Base-by-base conservation (phyloP, 2,797 vertebrate species). In the Pseudochromis fuscus region DNA sequence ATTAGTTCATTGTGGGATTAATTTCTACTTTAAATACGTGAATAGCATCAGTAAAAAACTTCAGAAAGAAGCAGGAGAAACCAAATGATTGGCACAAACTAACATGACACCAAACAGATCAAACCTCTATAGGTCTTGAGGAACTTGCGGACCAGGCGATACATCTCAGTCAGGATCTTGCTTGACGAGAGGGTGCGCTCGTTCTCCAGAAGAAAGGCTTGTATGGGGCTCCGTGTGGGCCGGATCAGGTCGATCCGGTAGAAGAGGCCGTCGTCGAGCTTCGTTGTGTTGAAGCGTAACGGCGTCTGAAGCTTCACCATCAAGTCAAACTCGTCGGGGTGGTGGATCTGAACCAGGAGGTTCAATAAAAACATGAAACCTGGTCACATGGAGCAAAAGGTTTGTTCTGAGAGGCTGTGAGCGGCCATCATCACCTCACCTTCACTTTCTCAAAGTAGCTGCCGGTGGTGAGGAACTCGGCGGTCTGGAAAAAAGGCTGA, bases 391-490 rank as follows among this genome's bases (percentile, higher is more conserved):
- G 2, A 1, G 7, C 13, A 1, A 11, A 2, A 37, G 1, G 11
- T 37, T 3, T 37, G 8, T 37, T 3, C 3, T 37, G 3, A 35
- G n/a, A 45, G 3, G 13, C 4, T 24, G 31, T 53, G 42, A 46
- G 30, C 13, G 21, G 40, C 6, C 3, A 11, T 11, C 10, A 31
- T 2, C 10, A 27, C 27, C 38, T 67, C 58, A 94, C 89, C 92
- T 94, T 93, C 18, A 93, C 92, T 57, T 81, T 87, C 67, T 92
- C 72, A n/a, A 91, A 94, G 87, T 93, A 93, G 83, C 86, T 94
- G 51, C 93, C 92, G 9, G 76, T 90, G 80, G 40, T 93, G 75
- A 94, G 74, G 84, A 89, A 1, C 0, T 82, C 83, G 19, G 79
- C 64, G 0, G 86, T 49, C 40, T 85, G 90, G 80, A 93, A 92